Evolutionary conservation across 53 echinoderm and acorn worm genomes (phyloP).

Genomic region (Echinarachnius parma): DNA sequence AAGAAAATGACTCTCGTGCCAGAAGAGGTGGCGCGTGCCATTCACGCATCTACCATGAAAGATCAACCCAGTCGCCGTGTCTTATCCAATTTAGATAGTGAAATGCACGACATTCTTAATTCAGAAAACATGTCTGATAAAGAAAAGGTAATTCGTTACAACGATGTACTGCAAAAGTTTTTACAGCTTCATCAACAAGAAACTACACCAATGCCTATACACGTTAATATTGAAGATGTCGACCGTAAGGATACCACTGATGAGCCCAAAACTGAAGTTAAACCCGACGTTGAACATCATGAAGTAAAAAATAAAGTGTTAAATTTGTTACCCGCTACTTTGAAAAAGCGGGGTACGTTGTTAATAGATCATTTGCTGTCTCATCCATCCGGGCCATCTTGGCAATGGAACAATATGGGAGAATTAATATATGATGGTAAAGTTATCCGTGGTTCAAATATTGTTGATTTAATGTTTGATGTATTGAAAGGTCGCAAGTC

Average conservation of each 20-base stretch:
- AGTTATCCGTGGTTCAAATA: constrained; percentile 36
- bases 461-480: constrained; percentile 43
- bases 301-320: constrained; percentile 1
- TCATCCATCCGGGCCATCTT: not conserved
- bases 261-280: not conserved
- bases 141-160: constrained; percentile 46
- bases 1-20: constrained; percentile 79
- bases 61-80: constrained; percentile 5
- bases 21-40: constrained; percentile 37
- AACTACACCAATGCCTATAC: constrained; percentile 1
- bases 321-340: constrained; percentile 10
- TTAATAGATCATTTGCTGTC: constrained; percentile 16
- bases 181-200: constrained; percentile 18
- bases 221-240: constrained; percentile 7
- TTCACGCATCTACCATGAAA: constrained; percentile 30
- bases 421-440: constrained; percentile 43
- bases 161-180: constrained; percentile 51
- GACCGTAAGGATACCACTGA: not conserved
- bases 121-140: constrained; percentile 5
- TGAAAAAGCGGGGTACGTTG: constrained; percentile 3
- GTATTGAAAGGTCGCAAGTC: constrained; percentile 35
- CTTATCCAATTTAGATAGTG: constrained; percentile 24
- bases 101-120: constrained; percentile 27
- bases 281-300: not conserved
- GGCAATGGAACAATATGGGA: constrained; percentile 35